Conservation (phyloP, 2,888 invertebrate genomes). For the Nudaria mundana region DNA sequence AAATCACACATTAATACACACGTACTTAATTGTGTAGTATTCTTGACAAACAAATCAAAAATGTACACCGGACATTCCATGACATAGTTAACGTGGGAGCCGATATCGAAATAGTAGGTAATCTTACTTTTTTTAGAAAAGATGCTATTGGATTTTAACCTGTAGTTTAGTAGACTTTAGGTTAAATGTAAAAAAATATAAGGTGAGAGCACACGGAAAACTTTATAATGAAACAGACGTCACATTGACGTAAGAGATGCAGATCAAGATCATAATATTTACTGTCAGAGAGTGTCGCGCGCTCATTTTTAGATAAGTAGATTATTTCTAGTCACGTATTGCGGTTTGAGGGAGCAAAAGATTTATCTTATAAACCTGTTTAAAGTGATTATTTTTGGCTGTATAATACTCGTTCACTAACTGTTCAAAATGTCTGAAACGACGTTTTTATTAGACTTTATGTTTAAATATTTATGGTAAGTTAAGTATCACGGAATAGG, state of each 20-base stretch:
- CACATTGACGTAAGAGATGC: conserved; percentile 77
- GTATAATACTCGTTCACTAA: no score
- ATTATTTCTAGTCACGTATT: conserved; percentile 59
- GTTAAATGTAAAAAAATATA: conserved; percentile 38
- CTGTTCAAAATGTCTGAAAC: no score
- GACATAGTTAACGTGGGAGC: conserved; percentile 68
- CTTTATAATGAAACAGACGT: conserved; percentile 74
- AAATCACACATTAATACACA: conserved; percentile 56
- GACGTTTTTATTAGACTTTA: no score
- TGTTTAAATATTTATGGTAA: no score
- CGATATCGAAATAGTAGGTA: conserved; percentile 73
- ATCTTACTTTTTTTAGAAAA: conserved; percentile 40
- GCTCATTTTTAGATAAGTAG: conserved; percentile 63
- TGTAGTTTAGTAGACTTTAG: conserved; percentile 47
- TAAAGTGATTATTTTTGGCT: conserved; percentile 15
- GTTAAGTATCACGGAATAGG: no score
- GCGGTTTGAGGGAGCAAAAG: conserved; percentile 32
- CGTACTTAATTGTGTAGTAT: conserved; percentile 37
- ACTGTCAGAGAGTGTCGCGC: conserved; percentile 63
- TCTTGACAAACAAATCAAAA: conserved; percentile 64
- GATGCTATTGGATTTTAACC: conserved; percentile 51
- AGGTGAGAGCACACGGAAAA: conserved; percentile 47
- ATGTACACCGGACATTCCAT: conserved; percentile 72
- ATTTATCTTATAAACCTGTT: conserved; percentile 21
- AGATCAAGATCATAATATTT: conserved; percentile 76